A percentile compares a stretch with the other conserved stretches of the same genome.
Conservation (phyloP, 2,797 vertebrate species). For the Danio choprae region DNA sequence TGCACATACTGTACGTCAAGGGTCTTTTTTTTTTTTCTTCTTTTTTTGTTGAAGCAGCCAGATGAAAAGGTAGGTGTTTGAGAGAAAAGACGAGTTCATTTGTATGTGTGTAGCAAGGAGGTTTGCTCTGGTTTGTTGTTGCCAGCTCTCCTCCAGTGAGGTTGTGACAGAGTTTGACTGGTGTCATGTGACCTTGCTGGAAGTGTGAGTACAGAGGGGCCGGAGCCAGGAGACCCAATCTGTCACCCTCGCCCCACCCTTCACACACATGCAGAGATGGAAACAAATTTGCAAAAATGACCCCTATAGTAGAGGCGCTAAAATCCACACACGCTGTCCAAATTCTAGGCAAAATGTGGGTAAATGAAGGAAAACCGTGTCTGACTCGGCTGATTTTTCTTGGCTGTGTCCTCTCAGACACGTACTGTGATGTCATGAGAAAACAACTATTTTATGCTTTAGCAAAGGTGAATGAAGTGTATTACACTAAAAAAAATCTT, state of each 20-base stretch:
- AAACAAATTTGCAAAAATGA: slow-evolving; percentile 56
- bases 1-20: slow-evolving; percentile 31
- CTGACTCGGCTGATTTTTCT: slow-evolving; percentile 21
- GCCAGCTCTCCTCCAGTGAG: slow-evolving; percentile 58
- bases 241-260: slow-evolving; percentile 38
- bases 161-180: slow-evolving; percentile 60
- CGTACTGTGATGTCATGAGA: background rate
- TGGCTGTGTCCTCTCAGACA: slow-evolving; percentile 58
- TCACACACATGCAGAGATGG: slow-evolving; percentile 33
- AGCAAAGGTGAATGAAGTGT: no score
- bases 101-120: slow-evolving; percentile 23
- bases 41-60: slow-evolving; percentile 13
- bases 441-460: no score
- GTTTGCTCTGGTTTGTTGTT: slow-evolving; percentile 40
- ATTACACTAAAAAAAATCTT: no score
- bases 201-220: slow-evolving; percentile 55
- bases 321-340: slow-evolving; percentile 40
- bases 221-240: slow-evolving; percentile 57
- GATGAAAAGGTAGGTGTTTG: slow-evolving; percentile 11
- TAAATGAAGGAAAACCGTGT: slow-evolving; percentile 26
- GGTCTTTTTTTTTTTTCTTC: background rate
- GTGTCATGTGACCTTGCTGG: slow-evolving; percentile 63
- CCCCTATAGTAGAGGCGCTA: slow-evolving; percentile 16
- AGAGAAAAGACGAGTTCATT: background rate
- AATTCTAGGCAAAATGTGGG: slow-evolving; percentile 16